Conservation (phyloP, 2,888 invertebrate species). For the Argyra leucocephala region DNA sequence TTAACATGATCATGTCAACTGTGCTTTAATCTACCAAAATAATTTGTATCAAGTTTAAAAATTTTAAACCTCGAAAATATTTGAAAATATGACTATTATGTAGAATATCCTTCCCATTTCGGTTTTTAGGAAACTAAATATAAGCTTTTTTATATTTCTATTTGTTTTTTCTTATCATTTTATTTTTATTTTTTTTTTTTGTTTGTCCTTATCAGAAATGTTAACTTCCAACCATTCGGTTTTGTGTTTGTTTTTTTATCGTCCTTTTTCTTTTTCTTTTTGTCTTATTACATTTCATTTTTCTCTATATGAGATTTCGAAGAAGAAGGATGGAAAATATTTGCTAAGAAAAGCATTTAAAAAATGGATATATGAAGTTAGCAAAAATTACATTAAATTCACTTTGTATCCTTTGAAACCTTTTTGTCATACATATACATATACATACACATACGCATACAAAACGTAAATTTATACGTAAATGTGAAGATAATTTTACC, state of each 20-base stretch:
- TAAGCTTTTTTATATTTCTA: not conserved
- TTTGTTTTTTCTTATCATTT: not conserved
- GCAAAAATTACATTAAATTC: constrained; percentile 5
- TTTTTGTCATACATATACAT: not conserved
- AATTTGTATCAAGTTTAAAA: too few species aligned
- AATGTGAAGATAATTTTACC: too few species aligned
- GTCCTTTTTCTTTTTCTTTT: not conserved
- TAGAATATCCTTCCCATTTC: too few species aligned
- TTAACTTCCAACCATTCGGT: constrained; percentile 5
- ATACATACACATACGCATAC: not conserved
- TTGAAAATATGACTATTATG: too few species aligned
- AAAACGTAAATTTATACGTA: too few species aligned
- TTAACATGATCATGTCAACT: too few species aligned
- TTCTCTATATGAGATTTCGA: not conserved
- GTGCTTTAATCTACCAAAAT: too few species aligned
- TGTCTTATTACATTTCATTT: not conserved
- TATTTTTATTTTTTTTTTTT: not conserved
- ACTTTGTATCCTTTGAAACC: not conserved
- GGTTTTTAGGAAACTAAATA: not conserved
- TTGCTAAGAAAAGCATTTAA: not conserved
- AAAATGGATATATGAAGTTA: not conserved
- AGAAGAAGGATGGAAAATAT: not conserved
- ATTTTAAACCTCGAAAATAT: too few species aligned
- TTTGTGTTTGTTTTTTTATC: not conserved
- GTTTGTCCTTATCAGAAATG: constrained; percentile 3